These are phyloP conservation scores for Ameiurus melas DNA, from an alignment of 2,113 vertebrate species.

Conservation along the genomic window DNA sequence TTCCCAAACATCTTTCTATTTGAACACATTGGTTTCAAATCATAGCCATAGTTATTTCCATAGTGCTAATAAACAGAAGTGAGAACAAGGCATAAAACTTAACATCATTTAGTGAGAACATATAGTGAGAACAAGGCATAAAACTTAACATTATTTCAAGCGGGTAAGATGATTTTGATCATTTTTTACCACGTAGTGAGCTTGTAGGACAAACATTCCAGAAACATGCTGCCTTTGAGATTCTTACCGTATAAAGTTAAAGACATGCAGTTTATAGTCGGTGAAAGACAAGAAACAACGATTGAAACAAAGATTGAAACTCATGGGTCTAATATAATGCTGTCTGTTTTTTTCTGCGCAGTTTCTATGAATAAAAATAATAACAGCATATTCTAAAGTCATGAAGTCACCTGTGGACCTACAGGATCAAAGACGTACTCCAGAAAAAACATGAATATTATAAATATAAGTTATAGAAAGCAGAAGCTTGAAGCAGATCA, in stretches of 20 bases:
- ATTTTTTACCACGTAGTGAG: background rate
- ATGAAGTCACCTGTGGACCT: background rate
- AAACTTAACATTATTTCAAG: background rate
- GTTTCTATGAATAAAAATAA: background rate
- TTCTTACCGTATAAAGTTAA: background rate
- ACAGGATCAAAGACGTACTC: background rate
- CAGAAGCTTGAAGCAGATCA: constrained; percentile 2
- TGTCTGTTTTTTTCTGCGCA: background rate
- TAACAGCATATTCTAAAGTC: background rate
- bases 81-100: background rate
- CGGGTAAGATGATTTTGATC: background rate
- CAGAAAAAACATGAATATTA: background rate
- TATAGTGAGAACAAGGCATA: background rate
- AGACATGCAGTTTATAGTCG: background rate
- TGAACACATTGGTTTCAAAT: background rate
- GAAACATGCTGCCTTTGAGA: background rate
- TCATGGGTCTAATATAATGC: background rate
- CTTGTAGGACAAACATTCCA: constrained; percentile 2
- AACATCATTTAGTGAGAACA: background rate
- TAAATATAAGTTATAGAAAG: constrained; percentile 16
- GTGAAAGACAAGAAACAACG: background rate
- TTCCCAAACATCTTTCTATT: background rate
- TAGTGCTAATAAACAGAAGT: background rate
- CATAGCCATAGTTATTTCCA: background rate
- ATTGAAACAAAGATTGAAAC: background rate